Conservation (phyloP, 2,888 invertebrate species). For the Tinea pellionella region DNA sequence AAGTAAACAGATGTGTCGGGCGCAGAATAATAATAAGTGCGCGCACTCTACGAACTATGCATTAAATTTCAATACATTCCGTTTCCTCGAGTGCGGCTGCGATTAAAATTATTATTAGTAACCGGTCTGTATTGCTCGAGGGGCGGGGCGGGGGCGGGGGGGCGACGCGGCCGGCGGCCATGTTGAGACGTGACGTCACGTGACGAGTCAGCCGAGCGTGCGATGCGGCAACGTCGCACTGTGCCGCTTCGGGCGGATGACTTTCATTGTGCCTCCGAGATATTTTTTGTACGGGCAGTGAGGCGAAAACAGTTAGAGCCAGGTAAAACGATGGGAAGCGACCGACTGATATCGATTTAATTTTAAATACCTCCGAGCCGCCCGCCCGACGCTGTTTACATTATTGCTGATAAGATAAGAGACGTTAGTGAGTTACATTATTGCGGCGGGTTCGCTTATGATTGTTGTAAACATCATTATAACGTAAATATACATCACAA, state of each 20-base stretch:
- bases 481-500: not conserved
- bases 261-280: slow-evolving; percentile 20
- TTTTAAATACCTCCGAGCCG: not conserved
- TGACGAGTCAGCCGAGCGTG: slow-evolving; percentile 64
- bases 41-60: slow-evolving; percentile 48
- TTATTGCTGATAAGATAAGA: not conserved
- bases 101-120: slow-evolving; percentile 61
- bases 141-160: slow-evolving; percentile 19
- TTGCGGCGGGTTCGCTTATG: not conserved
- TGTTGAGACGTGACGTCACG: slow-evolving; percentile 70
- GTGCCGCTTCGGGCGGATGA: slow-evolving; percentile 44
- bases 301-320: slow-evolving; percentile 54
- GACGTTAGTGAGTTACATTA: not conserved
- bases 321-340: slow-evolving; percentile 40
- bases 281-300: slow-evolving; percentile 54
- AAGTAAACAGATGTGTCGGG: slow-evolving; percentile 62
- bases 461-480: not conserved
- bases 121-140: too few species aligned
- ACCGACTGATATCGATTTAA: not conserved
- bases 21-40: slow-evolving; percentile 60
- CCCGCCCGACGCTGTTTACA: not conserved
- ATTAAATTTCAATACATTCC: slow-evolving; percentile 65
- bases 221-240: slow-evolving; percentile 58
- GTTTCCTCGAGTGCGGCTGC: slow-evolving; percentile 62
- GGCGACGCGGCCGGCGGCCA: slow-evolving; percentile 60